Evolutionary conservation across 2,888 invertebrate genomes (phyloP).

Genomic region (Athalia cordata): DNA sequence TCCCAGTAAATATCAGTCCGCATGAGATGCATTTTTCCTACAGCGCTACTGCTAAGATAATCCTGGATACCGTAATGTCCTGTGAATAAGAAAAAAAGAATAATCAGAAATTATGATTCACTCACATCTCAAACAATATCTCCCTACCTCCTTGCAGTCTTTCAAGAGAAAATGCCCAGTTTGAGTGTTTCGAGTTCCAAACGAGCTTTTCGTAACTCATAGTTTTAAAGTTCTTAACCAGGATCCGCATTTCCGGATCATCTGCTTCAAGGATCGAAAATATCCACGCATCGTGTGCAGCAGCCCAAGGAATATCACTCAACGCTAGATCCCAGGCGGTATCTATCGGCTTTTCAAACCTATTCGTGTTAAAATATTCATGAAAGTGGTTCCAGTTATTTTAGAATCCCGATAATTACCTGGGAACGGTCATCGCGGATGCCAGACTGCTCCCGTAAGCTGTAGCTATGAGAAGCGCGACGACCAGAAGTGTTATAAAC

Average conservation of each 20-base stretch:
- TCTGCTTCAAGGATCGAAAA: background rate
- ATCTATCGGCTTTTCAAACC: constrained; percentile 56
- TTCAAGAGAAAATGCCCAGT: background rate
- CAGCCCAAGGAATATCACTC: constrained; percentile 33
- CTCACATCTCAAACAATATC: background rate
- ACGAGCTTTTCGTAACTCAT: background rate
- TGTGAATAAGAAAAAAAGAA: constrained; percentile 11
- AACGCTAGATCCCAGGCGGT: constrained; percentile 53
- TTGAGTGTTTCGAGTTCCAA: background rate
- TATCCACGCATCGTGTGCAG: background rate
- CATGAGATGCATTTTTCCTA: constrained; percentile 54
- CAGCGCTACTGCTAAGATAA: constrained; percentile 51
- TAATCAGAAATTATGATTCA: background rate
- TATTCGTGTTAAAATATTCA: constrained; percentile 15
- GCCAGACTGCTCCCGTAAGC: constrained; percentile 56
- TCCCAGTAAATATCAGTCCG: constrained; percentile 56
- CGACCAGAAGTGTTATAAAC: constrained; percentile 52
- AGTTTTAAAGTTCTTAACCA: background rate
- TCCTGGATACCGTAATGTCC: constrained; percentile 54
- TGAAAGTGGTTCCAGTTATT: background rate
- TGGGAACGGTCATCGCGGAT: constrained; percentile 57
- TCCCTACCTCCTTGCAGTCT: background rate
- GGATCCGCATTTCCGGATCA: constrained; percentile 1
- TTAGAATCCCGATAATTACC: constrained; percentile 20
- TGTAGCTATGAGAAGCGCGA: constrained; percentile 56